Evolutionary conservation across 30 jellyfish, hydroid and myxozoan genomes (phyloP).

Genomic region (Aurelia sp.): DNA sequence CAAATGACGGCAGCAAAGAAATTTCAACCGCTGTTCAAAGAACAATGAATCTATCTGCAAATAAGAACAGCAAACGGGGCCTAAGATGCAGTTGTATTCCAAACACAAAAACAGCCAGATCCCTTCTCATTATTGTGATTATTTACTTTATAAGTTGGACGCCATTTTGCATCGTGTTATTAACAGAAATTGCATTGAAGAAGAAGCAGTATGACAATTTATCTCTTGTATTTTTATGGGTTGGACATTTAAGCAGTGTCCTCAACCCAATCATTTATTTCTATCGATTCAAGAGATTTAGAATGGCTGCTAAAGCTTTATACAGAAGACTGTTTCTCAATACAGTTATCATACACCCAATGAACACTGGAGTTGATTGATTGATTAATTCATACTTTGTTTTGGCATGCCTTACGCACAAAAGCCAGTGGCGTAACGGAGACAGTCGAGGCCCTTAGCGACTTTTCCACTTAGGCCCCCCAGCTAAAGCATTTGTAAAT

Average conservation of each 20-base stretch:
- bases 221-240: conserved; percentile 48
- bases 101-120: conserved; percentile 33
- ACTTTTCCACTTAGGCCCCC: no score
- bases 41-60: background rate
- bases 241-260: conserved; percentile 57
- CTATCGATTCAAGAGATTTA: conserved; percentile 36
- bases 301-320: conserved; percentile 17
- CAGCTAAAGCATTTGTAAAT: no score
- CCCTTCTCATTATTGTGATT: conserved; percentile 44
- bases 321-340: background rate
- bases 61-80: background rate
- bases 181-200: conserved; percentile 32
- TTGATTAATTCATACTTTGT: no score
- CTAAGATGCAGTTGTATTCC: conserved; percentile 41
- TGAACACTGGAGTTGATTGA: no score
- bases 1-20: background rate
- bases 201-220: conserved; percentile 10
- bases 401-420: no score
- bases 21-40: background rate
- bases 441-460: no score
- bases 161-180: conserved; percentile 49
- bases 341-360: background rate
- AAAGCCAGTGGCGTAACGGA: no score
- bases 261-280: conserved; percentile 37
- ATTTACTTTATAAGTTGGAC: conserved; percentile 57